These are phyloP conservation scores for Xerus rutilus DNA, from an alignment of 2,797 vertebrate species.

Conservation along the genomic window DNA sequence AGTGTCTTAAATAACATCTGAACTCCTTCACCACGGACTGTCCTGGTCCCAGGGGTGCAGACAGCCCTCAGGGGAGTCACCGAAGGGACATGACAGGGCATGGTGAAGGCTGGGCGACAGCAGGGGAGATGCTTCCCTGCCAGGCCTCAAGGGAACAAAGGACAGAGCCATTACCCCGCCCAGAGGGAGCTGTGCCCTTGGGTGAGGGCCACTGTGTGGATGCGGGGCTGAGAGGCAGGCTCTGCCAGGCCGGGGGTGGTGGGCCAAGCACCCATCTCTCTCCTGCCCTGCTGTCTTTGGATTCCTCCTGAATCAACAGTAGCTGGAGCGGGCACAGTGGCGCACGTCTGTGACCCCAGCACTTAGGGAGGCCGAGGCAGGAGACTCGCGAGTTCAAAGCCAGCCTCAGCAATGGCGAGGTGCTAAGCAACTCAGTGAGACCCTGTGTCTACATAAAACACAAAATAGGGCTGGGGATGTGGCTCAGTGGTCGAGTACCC, in stretches of 20 bases:
- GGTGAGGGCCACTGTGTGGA: neutral
- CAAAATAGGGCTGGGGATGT: no score
- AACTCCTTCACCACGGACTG: no score
- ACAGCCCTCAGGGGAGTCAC: rapidly evolving
- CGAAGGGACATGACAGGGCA: no score
- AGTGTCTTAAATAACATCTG: neutral
- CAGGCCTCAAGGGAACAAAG: neutral
- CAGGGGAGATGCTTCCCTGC: neutral
- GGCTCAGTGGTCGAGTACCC: no score
- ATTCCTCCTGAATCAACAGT: neutral
- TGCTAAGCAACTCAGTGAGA: no score
- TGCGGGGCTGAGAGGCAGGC: no score
- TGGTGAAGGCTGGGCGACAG: no score
- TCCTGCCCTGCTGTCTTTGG: rapidly evolving
- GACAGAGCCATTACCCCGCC: neutral
- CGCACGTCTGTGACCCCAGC: no score
- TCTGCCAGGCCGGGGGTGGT: neutral
- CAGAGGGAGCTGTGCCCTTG: neutral
- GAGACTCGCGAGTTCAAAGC: no score
- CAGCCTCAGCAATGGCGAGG: no score
- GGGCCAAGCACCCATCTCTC: rapidly evolving
- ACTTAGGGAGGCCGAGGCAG: no score
- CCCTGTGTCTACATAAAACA: no score
- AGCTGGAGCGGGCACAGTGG: neutral
- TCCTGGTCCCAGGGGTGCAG: neutral